Evolutionary conservation across 2,888 invertebrate genomes (phyloP), one percentile per base, ranked within the genome.

Genomic region (Heliconius hortense): DNA sequence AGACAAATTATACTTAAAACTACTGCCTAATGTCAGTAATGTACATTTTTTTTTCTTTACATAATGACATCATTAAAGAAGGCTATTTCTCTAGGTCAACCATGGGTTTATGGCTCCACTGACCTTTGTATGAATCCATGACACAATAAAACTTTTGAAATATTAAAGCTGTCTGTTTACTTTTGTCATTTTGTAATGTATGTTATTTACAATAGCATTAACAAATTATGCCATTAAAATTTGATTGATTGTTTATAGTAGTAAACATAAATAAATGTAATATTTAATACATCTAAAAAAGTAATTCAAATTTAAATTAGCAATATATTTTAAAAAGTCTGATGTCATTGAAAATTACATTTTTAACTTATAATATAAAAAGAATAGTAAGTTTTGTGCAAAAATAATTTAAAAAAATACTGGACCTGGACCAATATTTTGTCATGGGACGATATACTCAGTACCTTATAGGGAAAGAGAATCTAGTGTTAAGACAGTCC

Each of bases 31-130:
- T 5, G 31, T 3, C 31, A 31, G 53, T 31, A n/a, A 53, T 31
- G n/a, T 18, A 60, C 31, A 39, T 48, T 21, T 18, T 18, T 18
- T 70, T 70, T 56, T 31, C n/a, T 77, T 71, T 76, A 31, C 11
- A 26, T 63, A 62, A 78, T 80, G 81, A 81, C 81, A 76, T 81
- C 78, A 82, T 71, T 74, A 72, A 66, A 76, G 76, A 79, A 80
- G 79, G 74, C 74, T 78, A 76, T 43, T 76, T 75, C 59, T 66
- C 80, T 71, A 82, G 81, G 82, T 78, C 80, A 80, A 72, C 74
- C 76, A 83, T 82, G 81, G 81, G 67, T 75, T 76, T 79, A 78
- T 63, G 48, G 64, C 64, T 72, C 68, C 56, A 31, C 24, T 72
- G 76, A 76, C 81, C 80, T 81, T 80, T 60, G 60, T 75, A 77